phyloP scores from a whole-genome alignment of 2,797 vertebrate genomes.

The Crossoptilon crossoptilon region DNA sequence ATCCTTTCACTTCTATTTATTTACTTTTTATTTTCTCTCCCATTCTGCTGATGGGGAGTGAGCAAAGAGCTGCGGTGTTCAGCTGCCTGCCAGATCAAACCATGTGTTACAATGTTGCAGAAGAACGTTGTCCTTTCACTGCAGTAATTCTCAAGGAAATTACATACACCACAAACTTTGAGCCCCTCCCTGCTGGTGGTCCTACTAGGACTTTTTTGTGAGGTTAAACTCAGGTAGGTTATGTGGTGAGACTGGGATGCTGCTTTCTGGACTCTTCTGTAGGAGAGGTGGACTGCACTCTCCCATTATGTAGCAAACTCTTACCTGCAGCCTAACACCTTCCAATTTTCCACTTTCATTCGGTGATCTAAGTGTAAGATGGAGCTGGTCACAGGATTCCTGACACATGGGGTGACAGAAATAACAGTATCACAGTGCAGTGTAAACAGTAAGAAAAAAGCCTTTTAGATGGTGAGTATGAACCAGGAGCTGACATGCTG shows the following conservation, averaged over 20 bases:
- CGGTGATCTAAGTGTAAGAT: too few species aligned
- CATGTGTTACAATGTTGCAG: fast-evolving
- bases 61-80: background rate
- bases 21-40: background rate
- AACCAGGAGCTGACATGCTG: background rate
- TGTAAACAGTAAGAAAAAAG: background rate
- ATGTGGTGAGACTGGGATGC: background rate
- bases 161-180: background rate
- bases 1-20: background rate
- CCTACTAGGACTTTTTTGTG: background rate
- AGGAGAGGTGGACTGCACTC: background rate
- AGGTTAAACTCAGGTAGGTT: background rate
- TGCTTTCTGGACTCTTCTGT: background rate
- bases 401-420: fast-evolving
- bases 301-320: background rate
- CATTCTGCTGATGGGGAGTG: background rate
- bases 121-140: background rate
- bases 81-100: background rate
- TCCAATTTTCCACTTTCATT: background rate
- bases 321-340: background rate
- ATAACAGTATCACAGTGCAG: fast-evolving
- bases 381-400: background rate
- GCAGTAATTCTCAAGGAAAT: background rate
- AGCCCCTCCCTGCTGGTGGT: background rate
- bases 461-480: background rate